Conservation (phyloP, 2,113 vertebrate genomes). For the Polyodon spathula region DNA sequence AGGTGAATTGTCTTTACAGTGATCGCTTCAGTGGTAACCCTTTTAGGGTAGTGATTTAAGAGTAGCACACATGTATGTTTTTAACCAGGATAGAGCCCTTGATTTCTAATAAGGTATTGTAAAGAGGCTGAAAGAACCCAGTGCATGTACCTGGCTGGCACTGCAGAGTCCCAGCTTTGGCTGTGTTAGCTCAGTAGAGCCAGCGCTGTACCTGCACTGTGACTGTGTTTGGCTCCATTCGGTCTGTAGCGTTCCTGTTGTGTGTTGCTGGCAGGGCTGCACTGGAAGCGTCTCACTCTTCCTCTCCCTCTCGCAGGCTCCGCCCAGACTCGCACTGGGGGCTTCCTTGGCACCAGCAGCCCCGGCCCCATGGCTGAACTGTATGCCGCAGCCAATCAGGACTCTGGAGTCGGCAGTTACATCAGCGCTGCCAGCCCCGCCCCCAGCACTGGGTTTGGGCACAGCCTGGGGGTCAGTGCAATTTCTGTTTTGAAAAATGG, state of each 20-base stretch:
- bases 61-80: no score
- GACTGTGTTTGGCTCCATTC: slow-evolving; percentile 27
- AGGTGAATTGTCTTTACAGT: no score
- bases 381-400: slow-evolving; percentile 87
- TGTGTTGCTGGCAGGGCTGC: background rate
- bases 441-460: slow-evolving; percentile 91
- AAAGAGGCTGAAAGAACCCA: no score
- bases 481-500: no score
- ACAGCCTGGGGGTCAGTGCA: slow-evolving; percentile 88
- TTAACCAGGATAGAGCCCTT: no score
- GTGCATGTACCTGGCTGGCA: no score
- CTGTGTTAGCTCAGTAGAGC: no score
- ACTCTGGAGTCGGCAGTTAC: slow-evolving; percentile 96
- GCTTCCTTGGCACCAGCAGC: slow-evolving; percentile 94
- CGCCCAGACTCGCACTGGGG: slow-evolving; percentile 84
- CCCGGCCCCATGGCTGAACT: slow-evolving; percentile 96
- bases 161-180: no score
- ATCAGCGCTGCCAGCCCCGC: slow-evolving; percentile 94
- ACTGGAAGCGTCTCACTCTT: slow-evolving; percentile 58
- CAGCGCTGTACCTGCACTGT: background rate
- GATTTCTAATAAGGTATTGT: no score
- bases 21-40: no score
- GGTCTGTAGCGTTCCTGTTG: background rate
- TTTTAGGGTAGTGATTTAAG: no score
- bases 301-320: slow-evolving; percentile 59